Base-by-base conservation (phyloP, 53 echinoderm and acorn worm genomes). In the Apostichopus leukothele region DNA sequence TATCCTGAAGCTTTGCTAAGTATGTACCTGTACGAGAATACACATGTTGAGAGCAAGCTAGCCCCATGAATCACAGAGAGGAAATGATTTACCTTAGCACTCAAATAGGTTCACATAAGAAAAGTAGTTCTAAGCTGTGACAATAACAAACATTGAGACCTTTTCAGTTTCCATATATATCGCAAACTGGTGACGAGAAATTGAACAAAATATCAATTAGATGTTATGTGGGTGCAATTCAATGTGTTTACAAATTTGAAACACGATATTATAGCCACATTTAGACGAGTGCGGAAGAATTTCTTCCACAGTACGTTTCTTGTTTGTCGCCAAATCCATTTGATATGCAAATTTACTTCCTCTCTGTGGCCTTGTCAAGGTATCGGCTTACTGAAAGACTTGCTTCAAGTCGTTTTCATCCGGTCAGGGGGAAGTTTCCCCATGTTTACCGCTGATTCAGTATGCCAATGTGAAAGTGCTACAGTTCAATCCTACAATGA, bases 291-390 rank as follows among this genome's bases (percentile, higher is more conserved):
- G 73, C 83, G 83, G 90, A 83, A 73, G 90, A 83, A 90, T 90
- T 83, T 83, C 63, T 83, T 53, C 26, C 66, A 85, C 12, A 87
- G 53, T 87, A 74, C 88, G 75, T 25, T 85, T 87, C 88, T 87
- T 87, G 88, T 87, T 87, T 87, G 88, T 87, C 88, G 88, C 88
- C 88, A 75, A 87, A 89, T 89, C 93, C 92, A 93, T 95, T 95
- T 96, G 92, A 96, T 95, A 96, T 96, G 96, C 96, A 93, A 93
- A 94, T 93, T 92, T 89, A 96, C 94, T 96, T 96, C 96, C 96
- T 96, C 93, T 96, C 88, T 96, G 92, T 94, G 96, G 96, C 96
- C 96, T 96, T 96, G 96, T 94, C 74, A 87, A 93, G 93, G 88
- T 96, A 96, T 96, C 96, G 92, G 96, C 96, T 96, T 96, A 93